Evolutionary conservation across 1,140 invertebrate genomes (phyloP), one percentile per base, ranked within the genome.

Genomic region (Antheraea pernyi): DNA sequence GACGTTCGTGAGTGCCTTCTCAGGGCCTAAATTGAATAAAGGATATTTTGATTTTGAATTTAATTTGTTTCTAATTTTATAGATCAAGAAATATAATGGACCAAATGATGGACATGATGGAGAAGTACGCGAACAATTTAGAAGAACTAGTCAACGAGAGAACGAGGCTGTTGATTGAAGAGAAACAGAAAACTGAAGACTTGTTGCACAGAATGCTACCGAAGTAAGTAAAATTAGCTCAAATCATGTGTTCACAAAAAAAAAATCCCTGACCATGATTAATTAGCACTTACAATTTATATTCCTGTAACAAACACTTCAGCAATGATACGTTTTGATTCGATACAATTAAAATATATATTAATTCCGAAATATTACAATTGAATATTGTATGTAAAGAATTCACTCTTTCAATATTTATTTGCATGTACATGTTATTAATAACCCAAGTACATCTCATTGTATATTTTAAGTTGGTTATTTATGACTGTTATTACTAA

Each of bases 41-140:
- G n/a, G n/a, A n/a, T n/a, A n/a, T n/a, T n/a, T n/a, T n/a, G n/a
- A n/a, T n/a, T n/a, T n/a, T n/a, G n/a, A n/a, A n/a, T n/a, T n/a
- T n/a, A n/a, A n/a, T n/a, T n/a, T n/a, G n/a, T n/a, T n/a, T n/a
- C n/a, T n/a, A n/a, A 53, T 6, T 53, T 39, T 93, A 60, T 80
- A 96, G 95, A 82, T 96, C 96, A 82, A 95, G 95, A 78, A 98
- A 98, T 88, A 97, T 98, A 73, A 98, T 98, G 96, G 98, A 99
- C 86, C 97, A 98, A 93, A 98, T 98, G 97, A 97, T 98, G 96
- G 96, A 97, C 73, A 98, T 98, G 96, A 97, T 99, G 97, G 98
- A 98, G 88, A 98, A 97, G 80, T 98, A 99, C 88, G 97, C 97
- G 16, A 97, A 98, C 85, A 97, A 98, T 93, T 95, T 99, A 91